Conservation (phyloP, 2,797 vertebrate species). For the Dicrostonyx torquatus region DNA sequence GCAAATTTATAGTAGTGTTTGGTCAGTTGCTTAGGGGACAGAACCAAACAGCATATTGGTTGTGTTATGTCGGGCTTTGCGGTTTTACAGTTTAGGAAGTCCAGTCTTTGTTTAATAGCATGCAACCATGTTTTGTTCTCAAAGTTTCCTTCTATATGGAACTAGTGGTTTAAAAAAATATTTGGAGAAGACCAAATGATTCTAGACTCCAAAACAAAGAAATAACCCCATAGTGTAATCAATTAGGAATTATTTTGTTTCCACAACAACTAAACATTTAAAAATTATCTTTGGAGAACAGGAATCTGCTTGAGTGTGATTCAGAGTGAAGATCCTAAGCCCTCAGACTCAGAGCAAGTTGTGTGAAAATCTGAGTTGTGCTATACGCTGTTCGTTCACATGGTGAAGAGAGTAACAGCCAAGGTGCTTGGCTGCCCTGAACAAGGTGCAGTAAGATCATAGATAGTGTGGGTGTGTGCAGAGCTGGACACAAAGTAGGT, state of each 20-base stretch:
- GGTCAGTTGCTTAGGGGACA: slow-evolving; percentile 79
- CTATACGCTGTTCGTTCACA: neutral
- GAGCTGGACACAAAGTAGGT: slow-evolving; percentile 10
- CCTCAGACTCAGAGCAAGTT: neutral
- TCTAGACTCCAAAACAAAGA: slow-evolving; percentile 56
- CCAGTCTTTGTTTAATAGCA: slow-evolving; percentile 68
- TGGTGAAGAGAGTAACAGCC: neutral
- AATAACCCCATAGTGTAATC: slow-evolving; percentile 37
- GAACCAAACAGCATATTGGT: slow-evolving; percentile 73
- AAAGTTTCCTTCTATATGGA: slow-evolving; percentile 53
- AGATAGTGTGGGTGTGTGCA: neutral
- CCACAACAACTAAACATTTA: slow-evolving; percentile 66
- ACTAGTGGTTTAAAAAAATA: neutral
- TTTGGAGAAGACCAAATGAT: slow-evolving; percentile 54
- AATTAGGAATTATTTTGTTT: slow-evolving; percentile 55
- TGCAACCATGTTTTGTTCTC: slow-evolving; percentile 68
- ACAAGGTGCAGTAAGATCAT: neutral
- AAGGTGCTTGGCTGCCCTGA: neutral
- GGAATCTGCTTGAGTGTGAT: slow-evolving; percentile 34
- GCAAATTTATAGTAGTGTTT: slow-evolving; percentile 58
- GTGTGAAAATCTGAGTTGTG: slow-evolving; percentile 37
- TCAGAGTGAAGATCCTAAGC: neutral
- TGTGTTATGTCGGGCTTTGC: slow-evolving; percentile 71
- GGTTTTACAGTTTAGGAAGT: slow-evolving; percentile 77
- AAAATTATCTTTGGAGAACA: neutral